These are phyloP conservation scores for Nothoprocta perdicaria DNA, from an alignment of 2,113 vertebrate species.

Conservation along the genomic window DNA sequence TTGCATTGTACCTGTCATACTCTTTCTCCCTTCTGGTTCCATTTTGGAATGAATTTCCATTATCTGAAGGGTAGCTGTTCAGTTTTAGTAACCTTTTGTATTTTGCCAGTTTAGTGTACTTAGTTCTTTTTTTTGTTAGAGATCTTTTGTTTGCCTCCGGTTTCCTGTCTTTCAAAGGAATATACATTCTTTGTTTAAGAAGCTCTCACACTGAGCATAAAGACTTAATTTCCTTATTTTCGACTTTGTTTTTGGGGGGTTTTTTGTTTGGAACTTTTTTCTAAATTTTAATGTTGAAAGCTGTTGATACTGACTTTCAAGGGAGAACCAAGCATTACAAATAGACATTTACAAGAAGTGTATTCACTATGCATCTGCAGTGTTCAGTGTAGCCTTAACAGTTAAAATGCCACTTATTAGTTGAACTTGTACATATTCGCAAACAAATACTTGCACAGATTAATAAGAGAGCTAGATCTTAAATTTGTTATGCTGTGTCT, in stretches of 20 bases:
- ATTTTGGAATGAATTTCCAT: constrained; percentile 9
- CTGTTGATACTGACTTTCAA: not conserved
- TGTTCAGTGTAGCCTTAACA: constrained; percentile 48
- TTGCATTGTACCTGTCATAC: not conserved
- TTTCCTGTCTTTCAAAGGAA: constrained; percentile 10
- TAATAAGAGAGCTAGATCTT: not conserved
- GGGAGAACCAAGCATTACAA: constrained; percentile 13
- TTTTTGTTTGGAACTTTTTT: not conserved
- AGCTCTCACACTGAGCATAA: constrained; percentile 7
- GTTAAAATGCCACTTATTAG: constrained; percentile 28
- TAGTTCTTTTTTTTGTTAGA: constrained; percentile 2
- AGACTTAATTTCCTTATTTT: constrained; percentile 32
- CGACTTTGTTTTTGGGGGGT: constrained; percentile 11
- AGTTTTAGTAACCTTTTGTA: constrained; percentile 11
- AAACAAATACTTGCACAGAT: not conserved
- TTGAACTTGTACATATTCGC: constrained; percentile 7
- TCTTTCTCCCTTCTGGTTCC: constrained; percentile 2
- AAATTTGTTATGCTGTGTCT: not conserved
- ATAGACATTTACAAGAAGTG: constrained; percentile 38
- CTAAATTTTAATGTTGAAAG: not conserved
- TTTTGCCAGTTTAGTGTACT: not conserved
- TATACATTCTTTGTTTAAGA: not conserved
- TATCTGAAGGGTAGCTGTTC: constrained; percentile 18
- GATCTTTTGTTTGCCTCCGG: not conserved
- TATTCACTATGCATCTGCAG: constrained; percentile 36